Evolutionary conservation across 2,888 invertebrate species (phyloP).

Genomic region (Meliscaeva auricollis): DNA sequence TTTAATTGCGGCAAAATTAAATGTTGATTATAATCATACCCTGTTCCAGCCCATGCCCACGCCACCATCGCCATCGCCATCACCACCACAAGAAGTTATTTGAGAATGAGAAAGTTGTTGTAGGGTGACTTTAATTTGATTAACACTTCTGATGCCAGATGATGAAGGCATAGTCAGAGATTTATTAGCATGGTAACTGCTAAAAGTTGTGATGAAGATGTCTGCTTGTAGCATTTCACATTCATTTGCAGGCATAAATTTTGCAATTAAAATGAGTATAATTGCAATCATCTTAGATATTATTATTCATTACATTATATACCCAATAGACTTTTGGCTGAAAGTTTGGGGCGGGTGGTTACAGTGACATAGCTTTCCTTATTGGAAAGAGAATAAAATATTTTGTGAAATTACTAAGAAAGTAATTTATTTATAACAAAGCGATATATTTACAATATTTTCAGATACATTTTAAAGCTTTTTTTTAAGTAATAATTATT

Average conservation of each 20-base stretch:
- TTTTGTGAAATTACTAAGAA: too few species aligned
- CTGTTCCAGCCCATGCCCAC: too few species aligned
- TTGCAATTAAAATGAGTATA: background rate
- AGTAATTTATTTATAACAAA: too few species aligned
- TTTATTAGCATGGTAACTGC: slow-evolving; percentile 10
- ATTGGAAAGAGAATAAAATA: too few species aligned
- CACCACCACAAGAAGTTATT: background rate
- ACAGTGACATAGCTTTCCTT: too few species aligned
- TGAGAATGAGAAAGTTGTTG: background rate
- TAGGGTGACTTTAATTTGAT: slow-evolving; percentile 2
- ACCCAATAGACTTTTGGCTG: too few species aligned
- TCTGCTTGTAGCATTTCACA: background rate
- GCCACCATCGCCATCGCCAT: background rate
- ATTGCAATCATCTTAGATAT: background rate
- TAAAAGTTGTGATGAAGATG: background rate
- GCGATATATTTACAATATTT: too few species aligned
- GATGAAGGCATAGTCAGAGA: background rate
- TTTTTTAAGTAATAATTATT: too few species aligned
- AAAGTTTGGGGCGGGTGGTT: too few species aligned
- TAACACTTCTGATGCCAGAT: background rate
- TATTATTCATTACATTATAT: too few species aligned
- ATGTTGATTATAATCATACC: slow-evolving; percentile 43
- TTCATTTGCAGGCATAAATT: background rate
- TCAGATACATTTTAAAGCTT: too few species aligned
- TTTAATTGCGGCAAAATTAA: slow-evolving; percentile 64